Percentiles rank a stretch among this genome's conserved stretches.
phyloP scores from a whole-genome alignment of 2,113 vertebrate genomes.

The Psilopsiagon aymara region DNA sequence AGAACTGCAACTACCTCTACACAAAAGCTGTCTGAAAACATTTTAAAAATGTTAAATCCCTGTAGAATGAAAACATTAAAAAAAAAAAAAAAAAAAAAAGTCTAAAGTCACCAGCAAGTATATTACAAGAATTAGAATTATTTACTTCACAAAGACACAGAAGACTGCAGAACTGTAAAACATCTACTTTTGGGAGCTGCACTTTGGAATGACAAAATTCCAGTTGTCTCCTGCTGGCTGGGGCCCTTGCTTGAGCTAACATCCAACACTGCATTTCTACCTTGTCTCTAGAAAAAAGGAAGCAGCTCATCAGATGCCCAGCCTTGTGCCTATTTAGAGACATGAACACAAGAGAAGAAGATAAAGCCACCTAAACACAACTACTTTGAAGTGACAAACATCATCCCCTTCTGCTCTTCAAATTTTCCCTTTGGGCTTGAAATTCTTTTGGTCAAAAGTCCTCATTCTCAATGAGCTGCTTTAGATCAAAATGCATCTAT shows the following conservation, averaged over 20 bases:
- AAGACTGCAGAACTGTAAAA: background rate
- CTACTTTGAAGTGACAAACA: background rate
- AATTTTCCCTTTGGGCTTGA: background rate
- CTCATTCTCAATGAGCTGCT: background rate
- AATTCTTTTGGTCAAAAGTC: background rate
- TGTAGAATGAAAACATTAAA: background rate
- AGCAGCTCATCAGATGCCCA: background rate
- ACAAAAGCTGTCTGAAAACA: background rate
- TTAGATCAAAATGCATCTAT: background rate
- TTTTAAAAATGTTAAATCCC: background rate
- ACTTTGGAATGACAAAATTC: background rate
- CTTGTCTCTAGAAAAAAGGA: background rate
- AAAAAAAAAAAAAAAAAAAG: background rate
- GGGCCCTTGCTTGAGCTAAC: background rate
- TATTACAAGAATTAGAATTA: background rate
- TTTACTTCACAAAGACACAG: background rate
- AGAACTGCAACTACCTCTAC: background rate
- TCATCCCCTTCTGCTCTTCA: background rate
- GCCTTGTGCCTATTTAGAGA: background rate
- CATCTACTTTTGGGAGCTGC: background rate
- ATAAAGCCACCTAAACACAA: background rate
- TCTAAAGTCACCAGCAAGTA: background rate
- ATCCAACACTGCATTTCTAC: background rate
- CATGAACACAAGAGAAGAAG: background rate
- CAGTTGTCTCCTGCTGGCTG: background rate